These are phyloP conservation scores for Sphecodes monilicornis DNA, from an alignment of 2,888 invertebrate genomes.

Conservation along the genomic window DNA sequence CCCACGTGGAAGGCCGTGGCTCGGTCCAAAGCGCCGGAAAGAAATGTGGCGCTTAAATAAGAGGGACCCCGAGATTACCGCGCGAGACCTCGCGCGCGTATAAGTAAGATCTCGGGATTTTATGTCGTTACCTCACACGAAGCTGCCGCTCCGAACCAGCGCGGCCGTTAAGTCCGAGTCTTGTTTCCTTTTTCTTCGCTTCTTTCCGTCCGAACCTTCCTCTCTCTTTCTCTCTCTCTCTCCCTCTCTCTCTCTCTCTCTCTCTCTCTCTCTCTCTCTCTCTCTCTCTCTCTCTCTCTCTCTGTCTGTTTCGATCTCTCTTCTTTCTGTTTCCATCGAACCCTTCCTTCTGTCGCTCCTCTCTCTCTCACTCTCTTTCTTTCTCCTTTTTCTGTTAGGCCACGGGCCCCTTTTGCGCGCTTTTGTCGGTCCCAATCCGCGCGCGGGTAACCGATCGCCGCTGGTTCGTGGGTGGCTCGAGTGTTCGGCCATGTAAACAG, in stretches of 20 bases:
- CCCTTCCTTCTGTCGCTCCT: not conserved
- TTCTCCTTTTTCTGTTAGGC: not conserved
- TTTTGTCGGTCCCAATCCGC: slow-evolving; percentile 28
- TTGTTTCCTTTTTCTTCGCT: slow-evolving; percentile 12
- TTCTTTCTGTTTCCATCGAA: slow-evolving; percentile 25
- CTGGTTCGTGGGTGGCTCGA: slow-evolving; percentile 69
- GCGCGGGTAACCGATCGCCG: slow-evolving; percentile 14
- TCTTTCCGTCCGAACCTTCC: not conserved
- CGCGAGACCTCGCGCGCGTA: slow-evolving; percentile 65
- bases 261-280: not conserved
- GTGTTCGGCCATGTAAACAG: slow-evolving; percentile 73
- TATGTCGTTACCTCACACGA: slow-evolving; percentile 82
- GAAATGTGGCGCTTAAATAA: slow-evolving; percentile 75
- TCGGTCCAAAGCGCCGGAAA: slow-evolving; percentile 60
- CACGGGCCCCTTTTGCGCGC: slow-evolving; percentile 22
- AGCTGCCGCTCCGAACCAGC: slow-evolving; percentile 69
- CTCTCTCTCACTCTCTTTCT: not conserved
- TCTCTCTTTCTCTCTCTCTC: not conserved
- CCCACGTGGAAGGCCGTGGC: slow-evolving; percentile 61
- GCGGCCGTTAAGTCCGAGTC: slow-evolving; percentile 64
- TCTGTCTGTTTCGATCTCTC: too few relatives aligned
- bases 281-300: not conserved
- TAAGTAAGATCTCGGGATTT: slow-evolving; percentile 81
- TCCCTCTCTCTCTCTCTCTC: not conserved
- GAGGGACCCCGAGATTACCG: slow-evolving; percentile 67